Conservation (phyloP, 2,797 vertebrate genomes). For the Notoglanidium macrostoma region DNA sequence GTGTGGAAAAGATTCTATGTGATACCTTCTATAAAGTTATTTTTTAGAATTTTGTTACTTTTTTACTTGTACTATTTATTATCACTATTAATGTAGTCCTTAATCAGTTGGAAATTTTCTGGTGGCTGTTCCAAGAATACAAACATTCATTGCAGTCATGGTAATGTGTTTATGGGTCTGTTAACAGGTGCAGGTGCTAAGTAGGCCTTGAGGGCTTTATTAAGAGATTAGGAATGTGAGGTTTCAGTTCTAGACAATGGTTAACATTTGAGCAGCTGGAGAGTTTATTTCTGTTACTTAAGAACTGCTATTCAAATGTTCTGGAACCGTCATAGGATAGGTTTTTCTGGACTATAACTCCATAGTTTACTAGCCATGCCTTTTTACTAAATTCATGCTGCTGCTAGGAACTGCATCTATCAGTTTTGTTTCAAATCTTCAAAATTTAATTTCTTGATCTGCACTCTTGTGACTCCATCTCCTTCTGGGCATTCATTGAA, state of each 20-base stretch:
- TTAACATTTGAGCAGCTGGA: slow-evolving; percentile 21
- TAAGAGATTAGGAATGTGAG: background rate
- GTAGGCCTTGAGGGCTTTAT: background rate
- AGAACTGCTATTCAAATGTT: background rate
- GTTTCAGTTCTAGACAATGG: background rate
- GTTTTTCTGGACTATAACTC: background rate
- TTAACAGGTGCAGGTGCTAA: slow-evolving; percentile 11
- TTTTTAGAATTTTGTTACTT: background rate
- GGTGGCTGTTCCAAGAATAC: background rate
- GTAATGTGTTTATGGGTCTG: background rate
- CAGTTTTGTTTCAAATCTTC: background rate
- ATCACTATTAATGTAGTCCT: background rate
- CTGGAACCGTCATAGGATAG: background rate
- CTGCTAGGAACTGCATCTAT: background rate
- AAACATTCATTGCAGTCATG: background rate
- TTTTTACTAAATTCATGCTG: background rate
- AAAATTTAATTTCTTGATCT: background rate
- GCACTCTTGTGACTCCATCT: background rate
- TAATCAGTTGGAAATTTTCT: background rate
- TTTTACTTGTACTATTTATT: background rate
- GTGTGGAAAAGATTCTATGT: background rate
- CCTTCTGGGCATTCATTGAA: background rate
- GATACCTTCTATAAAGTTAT: background rate
- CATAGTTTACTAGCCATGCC: background rate
- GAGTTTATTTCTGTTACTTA: background rate